These are phyloP conservation scores for Myotis myotis DNA, from an alignment of 2,797 vertebrate species.

Conservation along the genomic window DNA sequence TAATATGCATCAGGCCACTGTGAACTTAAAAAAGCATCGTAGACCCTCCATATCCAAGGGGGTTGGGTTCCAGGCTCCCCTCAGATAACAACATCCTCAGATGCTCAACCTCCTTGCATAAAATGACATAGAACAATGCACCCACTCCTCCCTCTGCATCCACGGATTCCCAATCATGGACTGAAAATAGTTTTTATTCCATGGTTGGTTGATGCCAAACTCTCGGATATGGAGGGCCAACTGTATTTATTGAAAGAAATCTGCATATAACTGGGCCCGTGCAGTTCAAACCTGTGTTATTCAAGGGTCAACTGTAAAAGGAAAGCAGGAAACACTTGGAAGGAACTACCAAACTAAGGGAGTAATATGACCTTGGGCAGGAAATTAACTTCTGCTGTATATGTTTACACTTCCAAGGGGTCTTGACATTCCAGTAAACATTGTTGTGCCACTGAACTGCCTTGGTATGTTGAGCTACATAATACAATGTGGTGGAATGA, in stretches of 20 bases:
- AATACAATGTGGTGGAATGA: not conserved
- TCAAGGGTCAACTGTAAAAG: not conserved
- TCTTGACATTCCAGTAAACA: not conserved
- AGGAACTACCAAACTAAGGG: not conserved
- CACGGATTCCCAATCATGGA: not conserved
- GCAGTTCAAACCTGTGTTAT: not conserved
- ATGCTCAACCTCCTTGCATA: not conserved
- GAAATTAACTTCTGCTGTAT: constrained; percentile 51
- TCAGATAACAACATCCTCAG: not conserved
- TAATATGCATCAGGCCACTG: not conserved
- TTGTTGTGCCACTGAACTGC: not conserved
- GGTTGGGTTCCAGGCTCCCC: not conserved
- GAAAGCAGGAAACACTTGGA: not conserved
- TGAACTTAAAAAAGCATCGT: not conserved
- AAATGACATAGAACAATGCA: not conserved
- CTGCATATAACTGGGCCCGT: not conserved
- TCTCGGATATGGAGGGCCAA: not conserved
- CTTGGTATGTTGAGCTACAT: not conserved
- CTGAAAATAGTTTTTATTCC: not conserved
- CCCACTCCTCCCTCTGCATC: not conserved
- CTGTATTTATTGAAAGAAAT: not conserved
- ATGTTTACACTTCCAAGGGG: not conserved
- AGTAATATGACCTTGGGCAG: constrained; percentile 3
- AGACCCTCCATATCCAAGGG: not conserved
- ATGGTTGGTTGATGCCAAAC: not conserved